Evolutionary conservation across 1,140 invertebrate genomes (phyloP).

Genomic region (Amyelois transitella): DNA sequence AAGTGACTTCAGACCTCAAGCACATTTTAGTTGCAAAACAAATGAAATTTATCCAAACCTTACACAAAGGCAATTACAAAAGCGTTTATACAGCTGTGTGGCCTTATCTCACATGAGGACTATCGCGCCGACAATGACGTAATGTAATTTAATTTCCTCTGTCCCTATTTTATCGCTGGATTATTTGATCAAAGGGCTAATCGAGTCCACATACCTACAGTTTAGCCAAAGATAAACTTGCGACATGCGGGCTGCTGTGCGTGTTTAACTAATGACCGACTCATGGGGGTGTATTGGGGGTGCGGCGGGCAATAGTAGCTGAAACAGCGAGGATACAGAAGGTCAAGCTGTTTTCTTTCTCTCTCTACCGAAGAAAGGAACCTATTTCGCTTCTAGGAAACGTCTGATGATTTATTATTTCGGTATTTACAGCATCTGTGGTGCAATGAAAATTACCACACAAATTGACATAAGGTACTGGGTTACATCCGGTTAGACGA

Average conservation of each 20-base stretch:
- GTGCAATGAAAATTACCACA: too few species aligned
- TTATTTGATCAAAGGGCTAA: conserved; percentile 75
- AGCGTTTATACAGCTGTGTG: conserved; percentile 4
- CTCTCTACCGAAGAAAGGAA: too few species aligned
- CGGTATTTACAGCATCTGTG: too few species aligned
- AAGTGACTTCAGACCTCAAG: too few species aligned
- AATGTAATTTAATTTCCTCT: conserved; percentile 71
- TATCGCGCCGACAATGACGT: conserved; percentile 50
- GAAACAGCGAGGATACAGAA: not conserved
- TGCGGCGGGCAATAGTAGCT: conserved; percentile 10
- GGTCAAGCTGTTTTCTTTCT: too few species aligned
- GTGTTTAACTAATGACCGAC: conserved; percentile 73
- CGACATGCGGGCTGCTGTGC: conserved; percentile 70
- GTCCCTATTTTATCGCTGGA: conserved; percentile 69
- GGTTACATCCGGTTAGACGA: too few species aligned
- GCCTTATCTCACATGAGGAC: conserved; percentile 8
- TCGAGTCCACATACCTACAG: conserved; percentile 67
- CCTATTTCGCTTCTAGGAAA: too few species aligned
- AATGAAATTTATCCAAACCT: too few species aligned
- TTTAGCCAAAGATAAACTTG: conserved; percentile 72
- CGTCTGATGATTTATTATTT: too few species aligned
- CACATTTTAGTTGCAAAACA: too few species aligned
- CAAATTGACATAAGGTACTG: too few species aligned
- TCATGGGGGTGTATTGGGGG: conserved; percentile 39
- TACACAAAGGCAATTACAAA: not conserved